Evolutionary conservation across 2,888 invertebrate species (phyloP), one percentile per base, ranked within the genome.

Genomic region (Heliconius charithonia): DNA sequence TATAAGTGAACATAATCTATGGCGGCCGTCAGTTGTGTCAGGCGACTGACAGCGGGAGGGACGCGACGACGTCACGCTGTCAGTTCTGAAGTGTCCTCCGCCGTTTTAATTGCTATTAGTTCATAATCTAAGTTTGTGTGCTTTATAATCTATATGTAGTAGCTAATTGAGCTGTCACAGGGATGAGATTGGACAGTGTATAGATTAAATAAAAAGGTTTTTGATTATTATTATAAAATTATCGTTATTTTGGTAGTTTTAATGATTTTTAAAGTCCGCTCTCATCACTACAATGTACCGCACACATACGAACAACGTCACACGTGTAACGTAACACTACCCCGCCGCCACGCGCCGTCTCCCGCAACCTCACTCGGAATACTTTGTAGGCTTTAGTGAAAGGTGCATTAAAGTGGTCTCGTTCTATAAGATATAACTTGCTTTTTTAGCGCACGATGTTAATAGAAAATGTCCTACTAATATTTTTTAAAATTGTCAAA

Each of bases 121-220:
- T 74, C 45, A 62, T 45, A 74, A 74, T 74, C 63, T 63, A 74
- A 74, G 41, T 74, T 74, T 63, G 62, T 63, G 27, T 74, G 63
- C 41, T 37, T 41, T 45, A 59, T 72, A 62, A 65, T 74, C 65
- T 74, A 10, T 45, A 13, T 22, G n/a, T n/a, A 45, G 63, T 12
- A 41, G 62, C 73, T 78, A 73, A 78, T 78, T 59, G 67, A 78
- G 59, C 67, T 78, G 73, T 74, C 77, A 73, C 12, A 27, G 4
- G 9, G 41, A 74, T 41, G 45, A 65, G 45, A 65, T 74, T 16
- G 63, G 45, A 27, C 63, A 22, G 63, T 29, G 22, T 63, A 27
- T 4, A 62, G 62, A 63, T 62, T 41, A 62, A 37, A 27, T 41
- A 25, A 25, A 41, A 51, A 41, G 25, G 19, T 25, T 19, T 16